Base-by-base conservation (phyloP, 2,888 invertebrate species). In the Torymus texanus region DNA sequence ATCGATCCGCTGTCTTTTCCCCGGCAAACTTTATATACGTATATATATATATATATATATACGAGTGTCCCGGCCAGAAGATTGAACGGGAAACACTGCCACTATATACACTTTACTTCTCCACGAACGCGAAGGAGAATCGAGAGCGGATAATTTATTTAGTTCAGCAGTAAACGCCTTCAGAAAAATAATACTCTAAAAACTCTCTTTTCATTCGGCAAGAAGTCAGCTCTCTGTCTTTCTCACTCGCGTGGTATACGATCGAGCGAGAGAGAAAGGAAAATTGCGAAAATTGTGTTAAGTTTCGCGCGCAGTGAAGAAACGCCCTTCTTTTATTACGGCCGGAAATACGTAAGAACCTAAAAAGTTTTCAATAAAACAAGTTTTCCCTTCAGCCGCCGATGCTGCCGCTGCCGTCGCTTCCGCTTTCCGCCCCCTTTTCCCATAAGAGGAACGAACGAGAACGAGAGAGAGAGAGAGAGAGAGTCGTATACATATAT, bases 321-420 rank as follows among this genome's bases (percentile, higher is more conserved):
- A 80, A 76, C 73, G 65, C 29, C 56, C 67, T 41, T 73, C 76
- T 73, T 77, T 73, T 79, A 79, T 79, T 75, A 62, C 75, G 18
- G 71, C 21, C 21, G 21, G 18, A 16, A 51, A 50, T 53, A 72
- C 16, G n/a, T 21, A 74, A 72, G 70, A 72, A 62, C 74, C 74
- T 74, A 79, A 75, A 79, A 79, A 75, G 67, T 75, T 79, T 79
- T 75, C 79, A 67, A 79, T 79, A 75, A 79, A 79, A 75, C 72
- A 79, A 79, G 75, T 79, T 75, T 72, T 51, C 29, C 51, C 71
- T 71, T 66, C 21, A 55, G 41, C 41, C 74, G 21, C 41, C 41
- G 18, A 21, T 21, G 21, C 21, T 21, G 2, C 21, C 2, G 21
- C 21, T 2, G 21, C 21, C 41, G 21, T 2, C 41, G 18, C 5